Evolutionary conservation across 2,797 vertebrate species (phyloP).

Genomic region (Acrossocheilus wenchowensis): DNA sequence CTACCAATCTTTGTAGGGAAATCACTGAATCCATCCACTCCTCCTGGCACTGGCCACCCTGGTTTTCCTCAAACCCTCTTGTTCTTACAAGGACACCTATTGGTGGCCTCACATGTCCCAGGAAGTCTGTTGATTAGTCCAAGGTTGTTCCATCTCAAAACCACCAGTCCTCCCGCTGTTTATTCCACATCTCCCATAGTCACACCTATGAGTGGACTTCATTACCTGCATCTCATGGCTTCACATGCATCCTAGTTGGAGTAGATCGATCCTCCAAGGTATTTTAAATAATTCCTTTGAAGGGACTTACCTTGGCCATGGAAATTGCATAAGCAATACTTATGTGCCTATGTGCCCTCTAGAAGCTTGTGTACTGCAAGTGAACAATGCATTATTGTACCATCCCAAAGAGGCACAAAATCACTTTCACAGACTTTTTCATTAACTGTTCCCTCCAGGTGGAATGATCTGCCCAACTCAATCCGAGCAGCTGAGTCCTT

Average conservation of each 20-base stretch:
- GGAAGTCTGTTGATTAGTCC: not conserved
- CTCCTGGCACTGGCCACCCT: not conserved
- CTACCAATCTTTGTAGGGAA: not conserved
- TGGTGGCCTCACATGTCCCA: not conserved
- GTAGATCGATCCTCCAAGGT: not conserved
- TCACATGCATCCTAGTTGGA: not conserved
- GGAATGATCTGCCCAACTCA: too few species aligned
- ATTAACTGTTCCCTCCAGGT: too few species aligned
- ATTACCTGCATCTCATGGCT: not conserved
- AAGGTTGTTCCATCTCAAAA: not conserved
- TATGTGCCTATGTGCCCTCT: not conserved
- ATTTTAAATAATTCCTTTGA: not conserved
- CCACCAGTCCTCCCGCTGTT: not conserved
- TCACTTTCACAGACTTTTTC: too few species aligned
- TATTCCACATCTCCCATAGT: not conserved
- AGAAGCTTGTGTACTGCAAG: too few species aligned
- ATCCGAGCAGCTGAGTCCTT: too few species aligned
- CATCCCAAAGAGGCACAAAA: too few species aligned
- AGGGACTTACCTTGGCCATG: too few species aligned
- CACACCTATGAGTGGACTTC: not conserved
- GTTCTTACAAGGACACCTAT: not conserved
- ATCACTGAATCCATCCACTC: not conserved
- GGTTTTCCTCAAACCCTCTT: not conserved
- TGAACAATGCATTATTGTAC: too few species aligned
- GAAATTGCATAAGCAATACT: not conserved